Conservation (phyloP, 1,140 invertebrate species). For the Araneus ventricosus region DNA sequence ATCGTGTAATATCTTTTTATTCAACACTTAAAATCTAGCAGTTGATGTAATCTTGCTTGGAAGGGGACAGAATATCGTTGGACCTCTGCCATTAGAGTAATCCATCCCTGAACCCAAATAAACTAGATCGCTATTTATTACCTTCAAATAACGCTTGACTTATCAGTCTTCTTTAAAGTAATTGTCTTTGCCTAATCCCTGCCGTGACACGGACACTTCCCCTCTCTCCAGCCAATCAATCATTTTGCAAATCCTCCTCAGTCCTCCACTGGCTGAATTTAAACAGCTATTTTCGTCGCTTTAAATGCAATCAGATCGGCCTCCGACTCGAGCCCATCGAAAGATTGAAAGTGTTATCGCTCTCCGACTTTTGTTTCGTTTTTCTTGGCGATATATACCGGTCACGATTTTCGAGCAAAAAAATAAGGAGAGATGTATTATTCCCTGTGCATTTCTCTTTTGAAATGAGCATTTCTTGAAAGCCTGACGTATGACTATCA, state of each 20-base stretch:
- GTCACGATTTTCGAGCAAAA: not conserved
- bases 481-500: not conserved
- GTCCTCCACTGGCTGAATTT: not conserved
- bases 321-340: not conserved
- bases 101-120: no score
- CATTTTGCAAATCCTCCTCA: not conserved
- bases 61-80: no score
- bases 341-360: not conserved
- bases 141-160: not conserved
- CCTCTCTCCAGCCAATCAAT: not conserved
- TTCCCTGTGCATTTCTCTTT: not conserved
- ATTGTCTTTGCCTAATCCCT: not conserved
- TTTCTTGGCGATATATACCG: not conserved
- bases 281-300: not conserved
- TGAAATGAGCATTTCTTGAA: not conserved
- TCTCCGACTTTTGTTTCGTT: not conserved
- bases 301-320: not conserved
- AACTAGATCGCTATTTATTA: not conserved
- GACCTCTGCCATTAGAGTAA: no score
- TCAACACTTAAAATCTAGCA: no score
- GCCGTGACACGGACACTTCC: not conserved
- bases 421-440: no score
- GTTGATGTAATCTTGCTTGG: no score
- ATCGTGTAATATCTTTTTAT: no score
- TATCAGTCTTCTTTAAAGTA: conserved; percentile 1